Conservation (phyloP, 2,888 invertebrate species). For the Lithosia quadra region DNA sequence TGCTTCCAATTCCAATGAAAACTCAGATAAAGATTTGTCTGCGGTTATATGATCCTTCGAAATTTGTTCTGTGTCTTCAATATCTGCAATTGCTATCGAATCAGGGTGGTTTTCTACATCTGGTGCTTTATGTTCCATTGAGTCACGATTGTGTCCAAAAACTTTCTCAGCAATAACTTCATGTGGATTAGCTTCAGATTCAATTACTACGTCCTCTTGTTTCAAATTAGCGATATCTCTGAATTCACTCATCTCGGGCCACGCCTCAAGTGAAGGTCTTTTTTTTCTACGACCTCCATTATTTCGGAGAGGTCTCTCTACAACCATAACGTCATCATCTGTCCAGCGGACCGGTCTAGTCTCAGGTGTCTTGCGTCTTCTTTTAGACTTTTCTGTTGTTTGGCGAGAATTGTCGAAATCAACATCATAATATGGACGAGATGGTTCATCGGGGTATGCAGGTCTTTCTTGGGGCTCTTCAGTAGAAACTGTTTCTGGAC, state of each 20-base stretch:
- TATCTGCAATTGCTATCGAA: not conserved
- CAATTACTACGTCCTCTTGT: constrained; percentile 39
- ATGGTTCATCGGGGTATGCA: constrained; percentile 57
- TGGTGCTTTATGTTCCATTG: constrained; percentile 9
- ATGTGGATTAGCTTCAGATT: constrained; percentile 28
- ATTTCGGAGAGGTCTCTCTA: constrained; percentile 68
- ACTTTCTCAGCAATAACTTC: constrained; percentile 24
- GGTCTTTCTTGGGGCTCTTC: constrained; percentile 64
- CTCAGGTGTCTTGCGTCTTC: constrained; percentile 72
- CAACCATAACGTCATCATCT: constrained; percentile 71
- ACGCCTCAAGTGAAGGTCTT: constrained; percentile 60
- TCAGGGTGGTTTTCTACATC: not conserved
- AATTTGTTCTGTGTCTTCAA: constrained; percentile 5
- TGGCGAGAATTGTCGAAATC: constrained; percentile 54
- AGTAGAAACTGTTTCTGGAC: constrained; percentile 75
- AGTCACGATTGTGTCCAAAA: constrained; percentile 26
- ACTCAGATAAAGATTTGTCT: constrained; percentile 72
- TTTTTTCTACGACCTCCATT: constrained; percentile 72
- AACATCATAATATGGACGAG: constrained; percentile 56
- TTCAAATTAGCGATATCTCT: constrained; percentile 46
- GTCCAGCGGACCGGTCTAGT: constrained; percentile 69
- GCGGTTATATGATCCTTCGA: constrained; percentile 40
- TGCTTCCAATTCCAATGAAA: constrained; percentile 68
- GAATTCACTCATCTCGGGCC: constrained; percentile 68
- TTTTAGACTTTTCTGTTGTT: constrained; percentile 62